Percentiles rank a stretch among this genome's conserved stretches.
These are phyloP conservation scores for Euplagia quadripunctaria DNA, from an alignment of 2,888 invertebrate genomes.

Conservation along the genomic window DNA sequence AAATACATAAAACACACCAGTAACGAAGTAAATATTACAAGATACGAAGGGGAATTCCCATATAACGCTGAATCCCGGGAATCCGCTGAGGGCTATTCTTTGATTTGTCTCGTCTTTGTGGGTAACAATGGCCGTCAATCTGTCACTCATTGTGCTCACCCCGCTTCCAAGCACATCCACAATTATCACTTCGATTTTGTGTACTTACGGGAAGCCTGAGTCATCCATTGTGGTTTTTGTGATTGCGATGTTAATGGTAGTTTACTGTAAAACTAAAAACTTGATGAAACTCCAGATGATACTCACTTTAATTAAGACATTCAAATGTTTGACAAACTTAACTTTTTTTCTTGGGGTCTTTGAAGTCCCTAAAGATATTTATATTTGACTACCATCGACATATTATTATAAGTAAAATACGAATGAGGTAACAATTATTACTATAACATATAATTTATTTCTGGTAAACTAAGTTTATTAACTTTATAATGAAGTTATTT, in stretches of 20 bases:
- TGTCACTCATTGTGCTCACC: constrained; percentile 65
- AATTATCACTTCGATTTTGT: constrained; percentile 56
- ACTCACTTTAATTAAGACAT: neutral
- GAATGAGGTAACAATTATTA: no score
- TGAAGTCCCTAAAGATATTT: neutral
- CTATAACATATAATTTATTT: neutral
- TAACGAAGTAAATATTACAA: constrained; percentile 49
- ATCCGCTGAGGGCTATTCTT: constrained; percentile 57
- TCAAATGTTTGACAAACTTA: neutral
- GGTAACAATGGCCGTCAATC: constrained; percentile 68
- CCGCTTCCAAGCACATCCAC: constrained; percentile 56
- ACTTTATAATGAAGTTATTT: neutral
- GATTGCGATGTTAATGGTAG: neutral
- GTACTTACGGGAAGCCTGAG: constrained; percentile 45
- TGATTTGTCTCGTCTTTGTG: constrained; percentile 68
- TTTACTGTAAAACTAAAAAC: neutral
- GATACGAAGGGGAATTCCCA: constrained; percentile 53
- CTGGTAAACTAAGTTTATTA: neutral
- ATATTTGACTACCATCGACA: no score
- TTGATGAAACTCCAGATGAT: neutral
- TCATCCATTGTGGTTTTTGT: constrained; percentile 49
- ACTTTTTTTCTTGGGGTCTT: neutral
- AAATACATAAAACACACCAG: constrained; percentile 14
- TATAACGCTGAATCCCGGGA: constrained; percentile 30
- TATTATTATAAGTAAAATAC: no score